Conservation (phyloP, 2,888 invertebrate genomes). For the Icerya purchasi region DNA sequence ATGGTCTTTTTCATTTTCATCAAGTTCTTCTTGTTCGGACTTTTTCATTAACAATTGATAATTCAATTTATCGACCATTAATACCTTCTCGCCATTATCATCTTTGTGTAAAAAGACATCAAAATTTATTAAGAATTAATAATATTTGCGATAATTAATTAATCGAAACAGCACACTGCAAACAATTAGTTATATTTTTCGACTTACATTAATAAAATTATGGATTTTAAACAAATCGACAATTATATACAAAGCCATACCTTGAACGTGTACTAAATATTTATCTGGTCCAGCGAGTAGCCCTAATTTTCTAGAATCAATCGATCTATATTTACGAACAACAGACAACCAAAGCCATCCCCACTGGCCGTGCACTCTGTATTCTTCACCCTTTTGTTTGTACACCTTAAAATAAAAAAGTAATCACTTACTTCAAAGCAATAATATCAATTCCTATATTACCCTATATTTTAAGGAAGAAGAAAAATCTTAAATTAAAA, state of each 20-base stretch:
- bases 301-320: slow-evolving; percentile 33
- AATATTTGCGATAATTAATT: no score
- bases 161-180: no score
- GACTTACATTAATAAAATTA: no score
- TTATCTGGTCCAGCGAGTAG: slow-evolving; percentile 48
- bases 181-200: no score
- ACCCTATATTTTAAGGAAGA: no score
- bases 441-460: no score
- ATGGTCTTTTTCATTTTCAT: slow-evolving; percentile 12
- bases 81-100: slow-evolving; percentile 46
- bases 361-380: slow-evolving; percentile 86
- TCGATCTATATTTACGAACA: slow-evolving; percentile 35
- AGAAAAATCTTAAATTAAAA: no score
- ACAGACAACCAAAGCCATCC: slow-evolving; percentile 89
- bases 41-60: slow-evolving; percentile 46
- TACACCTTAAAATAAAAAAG: slow-evolving; percentile 70
- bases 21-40: slow-evolving; percentile 24
- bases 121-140: no score
- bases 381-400: slow-evolving; percentile 98
- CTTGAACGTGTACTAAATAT: slow-evolving; percentile 49
- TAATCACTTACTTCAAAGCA: no score
- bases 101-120: slow-evolving; percentile 11
- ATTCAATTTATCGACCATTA: slow-evolving; percentile 58
- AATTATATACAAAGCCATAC: slow-evolving; percentile 17
- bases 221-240: not conserved